These are phyloP conservation scores for Dolichotis patagonum DNA, from an alignment of 2,113 vertebrate species.

Conservation along the genomic window DNA sequence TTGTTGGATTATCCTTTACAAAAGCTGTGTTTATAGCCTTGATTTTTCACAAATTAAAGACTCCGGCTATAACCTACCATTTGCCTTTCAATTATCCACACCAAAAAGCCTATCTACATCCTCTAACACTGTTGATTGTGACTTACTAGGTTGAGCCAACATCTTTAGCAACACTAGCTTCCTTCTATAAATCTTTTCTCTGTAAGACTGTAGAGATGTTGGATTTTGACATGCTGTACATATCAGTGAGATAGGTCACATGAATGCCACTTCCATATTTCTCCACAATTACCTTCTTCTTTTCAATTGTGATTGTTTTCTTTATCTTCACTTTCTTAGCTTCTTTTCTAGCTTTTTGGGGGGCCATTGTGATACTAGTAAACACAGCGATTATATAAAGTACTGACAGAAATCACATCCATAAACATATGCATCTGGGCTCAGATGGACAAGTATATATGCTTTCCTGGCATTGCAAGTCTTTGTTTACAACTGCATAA, in stretches of 20 bases:
- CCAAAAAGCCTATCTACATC: not conserved
- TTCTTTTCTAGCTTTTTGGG: not conserved
- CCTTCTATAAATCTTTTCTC: not conserved
- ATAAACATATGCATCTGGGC: not conserved
- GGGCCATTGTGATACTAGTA: not conserved
- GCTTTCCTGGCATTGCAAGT: not conserved
- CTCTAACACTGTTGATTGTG: not conserved
- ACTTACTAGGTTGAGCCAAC: not conserved
- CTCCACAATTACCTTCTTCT: not conserved
- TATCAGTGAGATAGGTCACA: not conserved
- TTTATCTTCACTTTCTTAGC: not conserved
- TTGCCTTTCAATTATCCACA: not conserved
- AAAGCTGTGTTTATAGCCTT: not conserved
- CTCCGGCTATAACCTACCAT: not conserved
- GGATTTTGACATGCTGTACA: not conserved
- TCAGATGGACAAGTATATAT: not conserved
- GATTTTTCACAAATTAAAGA: not conserved
- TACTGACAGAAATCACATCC: not conserved
- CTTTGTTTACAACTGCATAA: not conserved
- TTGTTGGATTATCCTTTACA: not conserved
- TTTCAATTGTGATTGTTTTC: not conserved
- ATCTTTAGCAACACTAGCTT: not conserved
- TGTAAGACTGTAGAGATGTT: not conserved
- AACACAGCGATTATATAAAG: not conserved
- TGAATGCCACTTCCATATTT: not conserved